Conservation (phyloP, 2,113 vertebrate species). For the Brienomyrus longianalis region DNA sequence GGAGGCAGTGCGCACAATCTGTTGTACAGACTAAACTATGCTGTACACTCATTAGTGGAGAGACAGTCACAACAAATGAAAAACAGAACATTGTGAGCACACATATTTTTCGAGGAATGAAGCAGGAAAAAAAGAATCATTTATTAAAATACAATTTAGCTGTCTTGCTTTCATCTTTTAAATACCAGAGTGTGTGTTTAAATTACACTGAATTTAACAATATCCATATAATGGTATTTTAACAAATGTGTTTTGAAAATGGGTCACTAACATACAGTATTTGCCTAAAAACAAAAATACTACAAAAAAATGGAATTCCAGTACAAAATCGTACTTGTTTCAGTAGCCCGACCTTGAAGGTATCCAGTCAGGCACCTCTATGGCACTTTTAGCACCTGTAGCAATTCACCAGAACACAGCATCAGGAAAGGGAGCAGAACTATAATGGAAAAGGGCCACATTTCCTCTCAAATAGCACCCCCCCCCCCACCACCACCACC, state of each 20-base stretch:
- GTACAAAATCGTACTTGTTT: slow-evolving; percentile 30
- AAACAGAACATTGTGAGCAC: slow-evolving; percentile 45
- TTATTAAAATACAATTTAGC: slow-evolving; percentile 59
- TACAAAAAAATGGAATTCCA: slow-evolving; percentile 19
- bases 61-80: slow-evolving; percentile 45
- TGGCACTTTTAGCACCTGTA: slow-evolving; percentile 46
- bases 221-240: slow-evolving; percentile 58
- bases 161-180: slow-evolving; percentile 56
- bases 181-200: slow-evolving; percentile 50
- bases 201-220: slow-evolving; percentile 47
- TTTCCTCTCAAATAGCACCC: neutral
- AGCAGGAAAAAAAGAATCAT: slow-evolving; percentile 28
- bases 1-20: neutral
- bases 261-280: slow-evolving; percentile 47
- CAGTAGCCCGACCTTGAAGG: slow-evolving; percentile 58
- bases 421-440: neutral
- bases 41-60: slow-evolving; percentile 25
- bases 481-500: neutral
- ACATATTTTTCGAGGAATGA: slow-evolving; percentile 43
- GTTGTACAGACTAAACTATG: neutral
- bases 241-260: slow-evolving; percentile 57
- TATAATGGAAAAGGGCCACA: neutral
- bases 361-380: slow-evolving; percentile 39
- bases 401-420: slow-evolving; percentile 22
- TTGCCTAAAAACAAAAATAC: slow-evolving; percentile 1